A percentile compares a stretch with the other conserved stretches of the same genome.
Evolutionary conservation across 2,113 vertebrate genomes (phyloP).

Genomic region (Cettia cetti): DNA sequence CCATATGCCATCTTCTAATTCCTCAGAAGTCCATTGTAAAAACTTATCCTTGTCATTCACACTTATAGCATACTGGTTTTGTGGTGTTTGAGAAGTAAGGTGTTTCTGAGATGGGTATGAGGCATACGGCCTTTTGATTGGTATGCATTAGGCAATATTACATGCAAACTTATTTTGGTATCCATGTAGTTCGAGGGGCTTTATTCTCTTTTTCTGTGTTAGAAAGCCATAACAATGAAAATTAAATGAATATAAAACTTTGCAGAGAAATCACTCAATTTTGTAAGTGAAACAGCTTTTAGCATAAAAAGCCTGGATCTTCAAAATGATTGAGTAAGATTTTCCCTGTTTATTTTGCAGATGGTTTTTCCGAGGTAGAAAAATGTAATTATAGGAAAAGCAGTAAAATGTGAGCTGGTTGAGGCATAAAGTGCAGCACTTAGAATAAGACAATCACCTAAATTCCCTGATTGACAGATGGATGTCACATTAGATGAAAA

Average conservation of each 20-base stretch:
- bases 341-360: conserved; percentile 62
- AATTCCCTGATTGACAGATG: conserved; percentile 89
- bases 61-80: background rate
- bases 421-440: conserved; percentile 67
- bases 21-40: background rate
- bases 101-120: background rate
- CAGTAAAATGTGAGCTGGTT: conserved; percentile 53
- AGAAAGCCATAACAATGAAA: conserved; percentile 41
- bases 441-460: conserved; percentile 71
- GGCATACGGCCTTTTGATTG: background rate
- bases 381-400: conserved; percentile 67
- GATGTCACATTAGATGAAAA: conserved; percentile 91
- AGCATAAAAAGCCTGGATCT: conserved; percentile 31
- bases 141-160: background rate
- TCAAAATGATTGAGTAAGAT: conserved; percentile 25
- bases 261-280: conserved; percentile 5
- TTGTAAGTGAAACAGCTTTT: conserved; percentile 48
- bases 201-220: background rate
- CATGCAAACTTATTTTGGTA: conserved; percentile 32
- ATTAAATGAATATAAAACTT: conserved; percentile 49
- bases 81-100: background rate
- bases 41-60: background rate
- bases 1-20: background rate
- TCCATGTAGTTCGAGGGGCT: background rate
- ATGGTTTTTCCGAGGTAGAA: conserved; percentile 58